Percentiles rank a stretch among this genome's conserved stretches.
Conservation (phyloP, 2,113 vertebrate genomes). For the Nothobranchius kuhntae region DNA sequence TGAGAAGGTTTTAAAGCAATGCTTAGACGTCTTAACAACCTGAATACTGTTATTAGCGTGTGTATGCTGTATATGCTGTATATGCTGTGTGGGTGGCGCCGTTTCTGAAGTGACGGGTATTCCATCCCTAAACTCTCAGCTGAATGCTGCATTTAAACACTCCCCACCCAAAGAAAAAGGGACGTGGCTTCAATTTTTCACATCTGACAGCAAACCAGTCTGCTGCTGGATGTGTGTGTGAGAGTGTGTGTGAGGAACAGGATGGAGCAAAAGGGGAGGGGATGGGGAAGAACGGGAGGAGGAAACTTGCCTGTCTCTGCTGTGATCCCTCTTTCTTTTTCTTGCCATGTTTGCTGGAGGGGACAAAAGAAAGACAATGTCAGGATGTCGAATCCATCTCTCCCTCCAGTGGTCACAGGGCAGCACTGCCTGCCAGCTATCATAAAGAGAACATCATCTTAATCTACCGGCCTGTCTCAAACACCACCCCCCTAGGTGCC, state of each 20-base stretch:
- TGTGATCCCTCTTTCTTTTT: constrained; percentile 84
- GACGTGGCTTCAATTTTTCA: constrained; percentile 8
- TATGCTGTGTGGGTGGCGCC: too few species aligned
- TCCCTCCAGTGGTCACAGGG: constrained; percentile 71
- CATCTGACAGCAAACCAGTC: constrained; percentile 37
- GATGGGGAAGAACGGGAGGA: constrained; percentile 13
- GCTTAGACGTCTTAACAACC: constrained; percentile 31
- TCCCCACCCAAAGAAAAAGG: constrained; percentile 15
- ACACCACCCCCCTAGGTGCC: constrained; percentile 26
- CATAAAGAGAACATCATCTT: constrained; percentile 38
- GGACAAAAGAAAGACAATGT: constrained; percentile 77
- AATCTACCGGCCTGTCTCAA: constrained; percentile 40
- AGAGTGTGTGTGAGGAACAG: not conserved
- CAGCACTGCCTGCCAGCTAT: constrained; percentile 54
- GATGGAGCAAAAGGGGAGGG: constrained; percentile 5
- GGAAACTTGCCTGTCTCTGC: constrained; percentile 81
- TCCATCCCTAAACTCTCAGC: too few species aligned
- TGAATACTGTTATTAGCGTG: constrained; percentile 46
- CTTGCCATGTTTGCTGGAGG: constrained; percentile 84
- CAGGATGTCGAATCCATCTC: constrained; percentile 65
- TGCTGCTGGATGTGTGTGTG: constrained; percentile 38
- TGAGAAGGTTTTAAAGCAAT: constrained; percentile 19
- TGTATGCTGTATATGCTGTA: too few species aligned
- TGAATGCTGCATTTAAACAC: constrained; percentile 19
- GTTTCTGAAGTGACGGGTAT: too few species aligned